Base-by-base conservation (phyloP, 1,140 invertebrate species). In the Drosophila sp. region DNA sequence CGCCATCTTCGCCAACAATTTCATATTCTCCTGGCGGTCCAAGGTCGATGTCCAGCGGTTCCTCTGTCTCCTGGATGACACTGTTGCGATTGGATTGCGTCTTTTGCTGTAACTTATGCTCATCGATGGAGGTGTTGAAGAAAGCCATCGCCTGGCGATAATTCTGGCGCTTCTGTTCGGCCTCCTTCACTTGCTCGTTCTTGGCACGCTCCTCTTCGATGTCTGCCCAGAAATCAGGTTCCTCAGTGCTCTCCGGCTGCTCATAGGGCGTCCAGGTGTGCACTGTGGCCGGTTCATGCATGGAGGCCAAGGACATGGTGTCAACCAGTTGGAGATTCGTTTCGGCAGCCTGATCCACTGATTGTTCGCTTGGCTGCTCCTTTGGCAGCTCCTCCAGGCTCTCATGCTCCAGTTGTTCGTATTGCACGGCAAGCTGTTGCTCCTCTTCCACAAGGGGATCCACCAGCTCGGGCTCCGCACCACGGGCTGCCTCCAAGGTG, bases 111-210 rank as follows among this genome's bases (percentile, higher is more conserved):
- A 83, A 61, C 14, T 91, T 89, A 14, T 90, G 80, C 1, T 86
- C 90, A 58, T 91, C 90, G 14, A 91, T 80, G n/a, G 90, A 89
- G 9, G 87, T 91, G 21, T 63, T 91, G 45, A 91, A 91, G 69
- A 91, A 91, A 1, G 90, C 90, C 90, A 90, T 91, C 14, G 90
- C 90, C 43, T 91, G 82, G 5, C 86, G 74, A 69, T 91, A 91
- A 36, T 91, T 91, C 6, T 82, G 87, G 0, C 90, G 78, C 11
- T 90, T 91, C 13, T 86, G 73, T 3, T 90, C 89, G 0, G 75
- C 84, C 13, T 90, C 89, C 38, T 90, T 82, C 4, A 61, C n/a
- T 25, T 72, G 72, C 5, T 79, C 61, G 6, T 67, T 87, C 8
- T 57, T 63, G 4, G 48, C 27, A 1, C 87, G 75, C 18, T 89